phyloP scores from a whole-genome alignment of 2,888 invertebrate species.

The Spicauda simplicius region DNA sequence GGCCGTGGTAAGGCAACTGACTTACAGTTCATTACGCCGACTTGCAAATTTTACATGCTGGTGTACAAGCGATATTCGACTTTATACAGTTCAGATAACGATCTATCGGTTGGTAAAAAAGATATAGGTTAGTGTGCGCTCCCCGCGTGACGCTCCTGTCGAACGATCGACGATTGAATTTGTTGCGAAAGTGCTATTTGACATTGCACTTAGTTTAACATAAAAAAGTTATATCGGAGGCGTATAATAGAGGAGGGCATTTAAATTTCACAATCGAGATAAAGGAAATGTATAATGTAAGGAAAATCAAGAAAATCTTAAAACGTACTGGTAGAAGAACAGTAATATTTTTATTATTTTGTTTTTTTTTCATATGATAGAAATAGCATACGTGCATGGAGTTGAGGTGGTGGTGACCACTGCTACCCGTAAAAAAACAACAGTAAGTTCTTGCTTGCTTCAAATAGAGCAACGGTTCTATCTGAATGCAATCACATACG shows the following conservation, averaged over 20 bases:
- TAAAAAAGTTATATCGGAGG: slow-evolving; percentile 27
- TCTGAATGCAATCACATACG: too few species aligned
- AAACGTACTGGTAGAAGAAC: neutral
- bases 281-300: too few species aligned
- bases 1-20: slow-evolving; percentile 67
- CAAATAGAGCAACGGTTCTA: too few species aligned
- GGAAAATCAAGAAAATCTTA: neutral
- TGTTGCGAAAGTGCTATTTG: slow-evolving; percentile 59
- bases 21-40: slow-evolving; percentile 77
- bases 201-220: slow-evolving; percentile 47
- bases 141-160: slow-evolving; percentile 66
- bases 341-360: neutral
- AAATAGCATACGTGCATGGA: too few species aligned
- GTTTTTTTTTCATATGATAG: too few species aligned
- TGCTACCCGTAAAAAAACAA: too few species aligned
- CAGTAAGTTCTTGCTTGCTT: too few species aligned
- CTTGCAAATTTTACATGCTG: slow-evolving; percentile 58
- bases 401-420: too few species aligned
- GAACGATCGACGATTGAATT: slow-evolving; percentile 72
- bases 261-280: neutral
- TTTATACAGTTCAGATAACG: slow-evolving; percentile 49
- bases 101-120: slow-evolving; percentile 42
- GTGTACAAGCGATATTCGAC: slow-evolving; percentile 50
- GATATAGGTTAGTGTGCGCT: slow-evolving; percentile 69
- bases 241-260: neutral